Evolutionary conservation across 1,140 invertebrate genomes (phyloP).

Genomic region (Papilio dardanus): DNA sequence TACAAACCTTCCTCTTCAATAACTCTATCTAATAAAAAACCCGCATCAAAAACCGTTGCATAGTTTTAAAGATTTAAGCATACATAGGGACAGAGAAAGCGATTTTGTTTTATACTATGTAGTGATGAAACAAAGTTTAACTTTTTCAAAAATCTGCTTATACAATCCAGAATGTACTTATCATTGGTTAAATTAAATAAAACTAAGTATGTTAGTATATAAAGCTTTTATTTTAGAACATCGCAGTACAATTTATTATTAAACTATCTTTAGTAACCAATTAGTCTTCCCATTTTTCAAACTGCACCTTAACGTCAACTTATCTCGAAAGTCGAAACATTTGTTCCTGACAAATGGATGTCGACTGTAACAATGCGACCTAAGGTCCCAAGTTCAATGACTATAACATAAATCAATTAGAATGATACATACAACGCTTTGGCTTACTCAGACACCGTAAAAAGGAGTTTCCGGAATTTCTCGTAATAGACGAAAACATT

Average conservation of each 20-base stretch:
- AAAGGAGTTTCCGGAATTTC: constrained; percentile 57
- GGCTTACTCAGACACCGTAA: constrained; percentile 56
- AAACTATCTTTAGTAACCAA: constrained; percentile 15
- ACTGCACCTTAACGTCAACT: constrained; percentile 21
- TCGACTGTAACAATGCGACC: constrained; percentile 31
- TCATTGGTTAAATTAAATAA: background rate
- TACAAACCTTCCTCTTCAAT: too few relatives aligned
- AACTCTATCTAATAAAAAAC: too few relatives aligned
- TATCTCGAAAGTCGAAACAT: constrained; percentile 18
- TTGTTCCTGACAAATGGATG: constrained; percentile 2
- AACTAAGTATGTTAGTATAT: background rate
- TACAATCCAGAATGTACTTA: background rate
- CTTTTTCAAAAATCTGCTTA: background rate
- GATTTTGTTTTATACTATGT: too few relatives aligned
- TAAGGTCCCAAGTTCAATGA: constrained; percentile 35
- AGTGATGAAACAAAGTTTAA: too few relatives aligned
- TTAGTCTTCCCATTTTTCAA: constrained; percentile 25
- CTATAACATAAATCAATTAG: constrained; percentile 34
- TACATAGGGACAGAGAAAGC: too few relatives aligned
- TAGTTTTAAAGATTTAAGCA: too few relatives aligned
- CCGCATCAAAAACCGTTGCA: too few relatives aligned
- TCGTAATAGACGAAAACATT: constrained; percentile 72
- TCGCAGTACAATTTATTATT: background rate
- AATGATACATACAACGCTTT: constrained; percentile 34
- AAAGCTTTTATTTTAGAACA: background rate